These are phyloP conservation scores for Caenorhabditis sp. DNA, from an alignment of 2,888 invertebrate genomes.

Conservation along the genomic window DNA sequence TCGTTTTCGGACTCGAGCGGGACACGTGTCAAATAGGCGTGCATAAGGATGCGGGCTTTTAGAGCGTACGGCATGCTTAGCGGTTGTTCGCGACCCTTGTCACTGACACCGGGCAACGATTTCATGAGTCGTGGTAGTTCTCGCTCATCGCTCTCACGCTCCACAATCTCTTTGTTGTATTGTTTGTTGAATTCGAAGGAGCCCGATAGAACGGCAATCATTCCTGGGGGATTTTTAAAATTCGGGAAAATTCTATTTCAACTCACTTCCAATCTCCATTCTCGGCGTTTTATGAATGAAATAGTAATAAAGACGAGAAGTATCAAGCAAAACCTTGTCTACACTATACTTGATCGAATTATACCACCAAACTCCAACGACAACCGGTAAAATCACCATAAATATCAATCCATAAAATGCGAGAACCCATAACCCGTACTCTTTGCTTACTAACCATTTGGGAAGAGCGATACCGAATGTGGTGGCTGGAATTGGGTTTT, in stretches of 20 bases:
- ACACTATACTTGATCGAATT: slow-evolving; percentile 94
- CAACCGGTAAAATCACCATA: slow-evolving; percentile 87
- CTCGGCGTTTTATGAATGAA: slow-evolving; percentile 94
- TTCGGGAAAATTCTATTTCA: not conserved
- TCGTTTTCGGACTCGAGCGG: slow-evolving; percentile 61
- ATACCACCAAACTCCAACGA: slow-evolving; percentile 97
- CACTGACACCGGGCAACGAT: slow-evolving; percentile 85
- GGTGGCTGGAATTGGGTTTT: slow-evolving; percentile 84
- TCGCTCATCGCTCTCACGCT: slow-evolving; percentile 89
- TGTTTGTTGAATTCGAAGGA: slow-evolving; percentile 93
- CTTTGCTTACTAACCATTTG: slow-evolving; percentile 99
- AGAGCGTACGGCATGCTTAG: slow-evolving; percentile 78
- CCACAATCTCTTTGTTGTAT: slow-evolving; percentile 91
- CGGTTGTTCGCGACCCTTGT: slow-evolving; percentile 94
- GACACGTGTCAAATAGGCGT: slow-evolving; percentile 91
- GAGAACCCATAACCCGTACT: slow-evolving; percentile 94
- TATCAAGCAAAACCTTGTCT: slow-evolving; percentile 89
- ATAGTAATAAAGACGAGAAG: slow-evolving; percentile 93
- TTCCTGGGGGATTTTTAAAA: slow-evolving; percentile 72
- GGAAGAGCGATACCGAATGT: slow-evolving; percentile 98
- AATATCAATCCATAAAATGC: slow-evolving; percentile 94
- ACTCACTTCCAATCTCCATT: slow-evolving; percentile 86
- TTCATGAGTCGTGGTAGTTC: slow-evolving; percentile 90
- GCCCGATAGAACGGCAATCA: slow-evolving; percentile 93
- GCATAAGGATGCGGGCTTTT: slow-evolving; percentile 86